A percentile compares a stretch with the other conserved stretches of the same genome.
These are phyloP conservation scores for Scortum barcoo DNA, from an alignment of 2,113 vertebrate genomes.

Conservation along the genomic window DNA sequence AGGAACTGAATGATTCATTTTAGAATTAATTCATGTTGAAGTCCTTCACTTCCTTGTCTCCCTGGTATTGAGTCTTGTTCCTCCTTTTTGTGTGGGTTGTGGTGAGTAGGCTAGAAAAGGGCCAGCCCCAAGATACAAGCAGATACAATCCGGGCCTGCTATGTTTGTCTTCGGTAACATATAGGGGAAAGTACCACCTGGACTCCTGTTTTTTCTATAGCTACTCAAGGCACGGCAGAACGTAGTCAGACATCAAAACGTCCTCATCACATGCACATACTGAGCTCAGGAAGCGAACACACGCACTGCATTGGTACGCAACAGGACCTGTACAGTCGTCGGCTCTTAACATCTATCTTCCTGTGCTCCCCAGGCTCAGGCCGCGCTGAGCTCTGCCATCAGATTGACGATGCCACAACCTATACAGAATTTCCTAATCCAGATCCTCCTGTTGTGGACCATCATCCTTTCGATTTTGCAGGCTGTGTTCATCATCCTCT, in stretches of 20 bases:
- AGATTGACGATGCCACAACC: conserved; percentile 60
- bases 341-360: conserved; percentile 53
- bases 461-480: conserved; percentile 70
- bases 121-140: conserved; percentile 62
- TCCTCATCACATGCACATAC: conserved; percentile 53
- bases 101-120: conserved; percentile 54
- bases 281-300: conserved; percentile 73
- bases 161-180: conserved; percentile 25
- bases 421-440: conserved; percentile 51
- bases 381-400: conserved; percentile 10
- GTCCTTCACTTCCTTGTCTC: conserved; percentile 34
- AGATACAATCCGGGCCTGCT: conserved; percentile 33
- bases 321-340: conserved; percentile 48
- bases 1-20: conserved; percentile 46
- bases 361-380: conserved; percentile 45
- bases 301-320: conserved; percentile 46
- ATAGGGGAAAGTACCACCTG: conserved; percentile 78
- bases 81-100: conserved; percentile 40
- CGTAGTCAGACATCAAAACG: conserved; percentile 36
- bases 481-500: conserved; percentile 51
- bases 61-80: conserved; percentile 39
- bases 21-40: neutral
- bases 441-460: conserved; percentile 75
- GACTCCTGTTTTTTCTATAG: conserved; percentile 39
- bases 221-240: conserved; percentile 23